These are phyloP conservation scores for Eurytoma californica DNA, from an alignment of 2,888 invertebrate species.

Conservation along the genomic window DNA sequence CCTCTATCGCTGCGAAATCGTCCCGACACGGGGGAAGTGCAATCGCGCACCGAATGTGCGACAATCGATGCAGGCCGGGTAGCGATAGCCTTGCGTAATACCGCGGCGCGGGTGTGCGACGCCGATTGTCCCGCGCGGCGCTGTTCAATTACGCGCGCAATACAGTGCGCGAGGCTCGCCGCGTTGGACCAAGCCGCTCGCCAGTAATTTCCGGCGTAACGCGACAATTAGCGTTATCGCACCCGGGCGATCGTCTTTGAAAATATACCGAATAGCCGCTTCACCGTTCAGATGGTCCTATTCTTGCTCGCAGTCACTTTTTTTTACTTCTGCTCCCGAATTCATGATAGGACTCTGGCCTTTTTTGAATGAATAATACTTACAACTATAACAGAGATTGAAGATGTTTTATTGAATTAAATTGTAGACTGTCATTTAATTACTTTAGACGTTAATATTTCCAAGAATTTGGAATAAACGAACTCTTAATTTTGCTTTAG, in stretches of 20 bases:
- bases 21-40: neutral
- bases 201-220: conserved; percentile 68
- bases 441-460: too few species aligned
- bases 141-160: conserved; percentile 67
- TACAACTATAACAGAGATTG: neutral
- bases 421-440: too few species aligned
- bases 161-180: neutral
- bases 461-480: too few species aligned
- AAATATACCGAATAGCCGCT: conserved; percentile 24
- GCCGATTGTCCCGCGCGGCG: conserved; percentile 55
- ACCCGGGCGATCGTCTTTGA: conserved; percentile 52
- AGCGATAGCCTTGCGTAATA: conserved; percentile 14
- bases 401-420: too few species aligned
- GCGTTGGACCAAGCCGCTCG: conserved; percentile 60
- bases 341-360: neutral
- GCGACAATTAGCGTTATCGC: conserved; percentile 68
- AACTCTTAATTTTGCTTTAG: too few species aligned
- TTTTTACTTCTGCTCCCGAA: neutral
- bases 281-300: neutral
- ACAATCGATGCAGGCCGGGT: neutral
- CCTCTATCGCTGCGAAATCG: conserved; percentile 17
- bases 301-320: neutral
- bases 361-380: neutral
- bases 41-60: neutral
- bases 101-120: neutral